Conservation (phyloP, 23 tunicate genomes). For the Phallusia fumigata region DNA sequence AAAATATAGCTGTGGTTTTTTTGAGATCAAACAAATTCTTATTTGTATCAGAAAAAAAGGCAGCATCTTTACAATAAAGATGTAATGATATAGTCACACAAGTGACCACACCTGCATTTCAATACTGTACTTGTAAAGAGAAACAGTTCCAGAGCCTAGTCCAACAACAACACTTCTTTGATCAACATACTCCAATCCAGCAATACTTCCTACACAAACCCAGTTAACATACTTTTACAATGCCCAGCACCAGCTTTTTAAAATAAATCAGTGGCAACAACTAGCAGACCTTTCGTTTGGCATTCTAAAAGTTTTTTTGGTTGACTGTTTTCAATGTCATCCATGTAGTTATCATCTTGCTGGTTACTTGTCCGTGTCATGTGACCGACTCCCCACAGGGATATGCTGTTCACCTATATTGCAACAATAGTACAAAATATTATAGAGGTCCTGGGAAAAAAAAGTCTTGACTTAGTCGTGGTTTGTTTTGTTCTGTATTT, state of each 20-base stretch:
- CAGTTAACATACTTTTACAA: not conserved
- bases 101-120: not conserved
- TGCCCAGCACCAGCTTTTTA: not conserved
- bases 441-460: too few relatives aligned
- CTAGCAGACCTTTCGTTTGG: not conserved
- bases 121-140: not conserved
- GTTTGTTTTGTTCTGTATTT: too few relatives aligned
- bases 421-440: too few relatives aligned
- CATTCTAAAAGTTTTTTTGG: constrained; percentile 15
- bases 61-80: too few relatives aligned
- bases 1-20: too few relatives aligned
- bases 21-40: too few relatives aligned
- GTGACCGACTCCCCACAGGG: constrained; percentile 50
- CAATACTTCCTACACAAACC: not conserved
- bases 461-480: too few relatives aligned
- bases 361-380: constrained; percentile 21
- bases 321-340: constrained; percentile 41
- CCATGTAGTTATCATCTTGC: constrained; percentile 14
- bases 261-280: too few relatives aligned
- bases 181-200: constrained; percentile 53
- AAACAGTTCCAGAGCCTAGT: constrained; percentile 49
- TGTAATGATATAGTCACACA: too few relatives aligned
- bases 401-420: constrained; percentile 38
- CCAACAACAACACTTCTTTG: constrained; percentile 40
- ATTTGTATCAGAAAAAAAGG: too few relatives aligned